A percentile compares a stretch with the other conserved stretches of the same genome.
Evolutionary conservation across 2,113 vertebrate species (phyloP).

Genomic region (Phaethornis superciliosus): DNA sequence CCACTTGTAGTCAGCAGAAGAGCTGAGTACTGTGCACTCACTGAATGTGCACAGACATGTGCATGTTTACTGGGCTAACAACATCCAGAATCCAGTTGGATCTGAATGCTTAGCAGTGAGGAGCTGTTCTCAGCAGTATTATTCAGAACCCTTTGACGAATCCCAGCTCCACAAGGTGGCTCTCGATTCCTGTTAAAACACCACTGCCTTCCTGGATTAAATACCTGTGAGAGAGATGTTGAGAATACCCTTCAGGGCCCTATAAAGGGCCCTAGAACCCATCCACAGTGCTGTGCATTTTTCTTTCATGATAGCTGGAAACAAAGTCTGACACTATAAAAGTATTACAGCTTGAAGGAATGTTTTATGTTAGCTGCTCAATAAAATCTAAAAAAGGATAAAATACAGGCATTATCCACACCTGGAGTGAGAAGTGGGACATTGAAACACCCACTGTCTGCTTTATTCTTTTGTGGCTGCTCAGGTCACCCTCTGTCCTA

Average conservation of each 20-base stretch:
- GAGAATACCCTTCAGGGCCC: not conserved
- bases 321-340: not conserved
- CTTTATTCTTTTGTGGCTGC: not conserved
- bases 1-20: not conserved
- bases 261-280: not conserved
- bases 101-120: not conserved
- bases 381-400: not conserved
- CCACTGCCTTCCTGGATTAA: not conserved
- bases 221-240: not conserved
- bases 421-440: not conserved
- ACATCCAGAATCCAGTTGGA: not conserved
- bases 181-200: conserved; percentile 27
- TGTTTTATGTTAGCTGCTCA: not conserved
- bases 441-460: not conserved
- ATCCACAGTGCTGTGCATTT: not conserved
- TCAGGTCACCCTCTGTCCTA: not conserved
- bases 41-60: not conserved
- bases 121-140: not conserved
- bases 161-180: conserved; percentile 68
- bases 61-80: not conserved
- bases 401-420: not conserved
- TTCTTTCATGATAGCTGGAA: not conserved
- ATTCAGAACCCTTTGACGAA: not conserved
- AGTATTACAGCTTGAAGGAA: not conserved
- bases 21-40: not conserved